Percentiles rank a stretch among this genome's conserved stretches.
These are phyloP conservation scores for Henicopernis longicauda DNA, from an alignment of 2,113 vertebrate species.

Conservation along the genomic window DNA sequence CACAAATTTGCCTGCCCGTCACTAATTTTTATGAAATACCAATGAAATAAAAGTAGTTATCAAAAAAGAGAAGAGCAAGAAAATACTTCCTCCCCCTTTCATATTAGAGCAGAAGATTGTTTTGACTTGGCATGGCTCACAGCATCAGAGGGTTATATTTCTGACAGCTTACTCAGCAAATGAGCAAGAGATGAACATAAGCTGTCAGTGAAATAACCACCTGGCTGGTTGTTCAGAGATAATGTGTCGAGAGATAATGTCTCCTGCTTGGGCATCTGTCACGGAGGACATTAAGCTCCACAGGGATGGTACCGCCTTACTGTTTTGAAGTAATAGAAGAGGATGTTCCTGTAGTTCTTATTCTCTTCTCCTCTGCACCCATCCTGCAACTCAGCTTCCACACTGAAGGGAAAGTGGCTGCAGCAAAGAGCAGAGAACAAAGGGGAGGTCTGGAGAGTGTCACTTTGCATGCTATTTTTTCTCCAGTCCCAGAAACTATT, in stretches of 20 bases:
- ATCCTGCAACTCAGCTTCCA: background rate
- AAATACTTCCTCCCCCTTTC: background rate
- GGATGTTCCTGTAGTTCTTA: background rate
- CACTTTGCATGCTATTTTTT: background rate
- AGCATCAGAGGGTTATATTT: background rate
- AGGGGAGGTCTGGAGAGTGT: background rate
- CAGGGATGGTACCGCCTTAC: background rate
- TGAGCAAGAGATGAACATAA: background rate
- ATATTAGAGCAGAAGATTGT: background rate
- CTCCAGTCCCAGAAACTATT: background rate
- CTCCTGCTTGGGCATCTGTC: background rate
- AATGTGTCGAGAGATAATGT: background rate
- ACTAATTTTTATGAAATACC: background rate
- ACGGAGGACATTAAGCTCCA: background rate
- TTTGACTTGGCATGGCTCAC: background rate
- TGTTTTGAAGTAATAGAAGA: background rate
- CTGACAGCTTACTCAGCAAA: background rate
- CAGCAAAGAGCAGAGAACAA: background rate
- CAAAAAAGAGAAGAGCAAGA: background rate
- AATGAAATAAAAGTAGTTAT: background rate
- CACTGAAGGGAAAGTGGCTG: background rate
- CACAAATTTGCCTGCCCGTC: background rate
- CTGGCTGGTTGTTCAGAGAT: background rate
- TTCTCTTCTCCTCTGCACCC: background rate
- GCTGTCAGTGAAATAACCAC: background rate